Percentiles rank a stretch among this genome's conserved stretches.
Evolutionary conservation across 2,113 vertebrate genomes (phyloP).

Genomic region (Todiramphus saurophagus): DNA sequence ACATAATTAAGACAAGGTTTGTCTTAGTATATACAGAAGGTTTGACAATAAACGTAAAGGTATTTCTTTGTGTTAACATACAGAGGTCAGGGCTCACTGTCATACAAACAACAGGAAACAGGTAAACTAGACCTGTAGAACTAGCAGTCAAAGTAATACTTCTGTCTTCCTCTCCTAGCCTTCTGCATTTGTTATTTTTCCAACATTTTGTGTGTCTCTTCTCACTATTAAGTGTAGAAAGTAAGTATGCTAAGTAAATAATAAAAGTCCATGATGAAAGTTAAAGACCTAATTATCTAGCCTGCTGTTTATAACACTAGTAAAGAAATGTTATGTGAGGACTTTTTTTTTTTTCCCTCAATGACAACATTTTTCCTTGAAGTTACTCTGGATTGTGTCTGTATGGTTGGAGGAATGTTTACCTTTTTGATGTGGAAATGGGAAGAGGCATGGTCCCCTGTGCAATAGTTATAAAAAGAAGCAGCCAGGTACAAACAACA

Average conservation of each 20-base stretch:
- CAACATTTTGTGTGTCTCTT: neutral
- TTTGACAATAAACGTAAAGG: neutral
- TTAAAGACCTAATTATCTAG: neutral
- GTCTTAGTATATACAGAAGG: neutral
- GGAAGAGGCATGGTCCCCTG: fast-evolving
- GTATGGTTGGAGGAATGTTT: neutral
- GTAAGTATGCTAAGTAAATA: neutral
- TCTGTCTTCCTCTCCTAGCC: neutral
- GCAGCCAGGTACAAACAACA: neutral
- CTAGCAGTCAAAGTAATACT: neutral
- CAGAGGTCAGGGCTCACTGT: neutral
- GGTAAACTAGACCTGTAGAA: neutral
- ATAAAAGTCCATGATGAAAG: neutral
- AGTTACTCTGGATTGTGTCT: neutral
- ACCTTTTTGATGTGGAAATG: neutral
- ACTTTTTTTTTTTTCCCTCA: neutral
- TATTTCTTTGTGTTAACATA: neutral
- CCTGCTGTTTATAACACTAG: neutral
- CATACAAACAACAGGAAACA: neutral
- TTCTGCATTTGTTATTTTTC: neutral
- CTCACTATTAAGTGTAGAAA: neutral
- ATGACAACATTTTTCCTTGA: neutral
- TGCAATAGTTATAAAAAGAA: neutral
- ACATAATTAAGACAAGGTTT: neutral
- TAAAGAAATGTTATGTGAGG: neutral